Evolutionary conservation across 30 jellyfish, hydroid and myxozoan genomes (phyloP).

Genomic region (Euphysa ruthae): DNA sequence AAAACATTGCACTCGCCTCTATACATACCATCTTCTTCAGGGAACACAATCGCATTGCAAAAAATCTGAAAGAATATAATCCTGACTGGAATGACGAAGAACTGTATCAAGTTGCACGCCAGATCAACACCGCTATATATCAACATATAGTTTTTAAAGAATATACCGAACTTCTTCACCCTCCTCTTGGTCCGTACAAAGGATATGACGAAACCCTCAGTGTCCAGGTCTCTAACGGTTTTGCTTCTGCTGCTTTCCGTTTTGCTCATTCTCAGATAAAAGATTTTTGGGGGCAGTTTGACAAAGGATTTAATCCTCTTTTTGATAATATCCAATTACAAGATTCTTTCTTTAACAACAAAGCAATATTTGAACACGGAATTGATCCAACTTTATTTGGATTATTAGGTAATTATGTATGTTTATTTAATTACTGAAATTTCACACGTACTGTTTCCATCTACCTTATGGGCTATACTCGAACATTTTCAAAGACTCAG

Average conservation of each 20-base stretch:
- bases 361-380: neutral
- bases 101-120: neutral
- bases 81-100: conserved; percentile 6
- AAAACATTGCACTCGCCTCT: neutral
- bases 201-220: neutral
- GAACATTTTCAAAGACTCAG: too few relatives aligned
- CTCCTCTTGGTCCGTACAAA: neutral
- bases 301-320: neutral
- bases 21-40: neutral
- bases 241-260: conserved; percentile 13
- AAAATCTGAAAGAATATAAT: neutral
- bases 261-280: conserved; percentile 1
- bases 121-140: neutral
- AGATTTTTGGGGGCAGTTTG: neutral
- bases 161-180: neutral
- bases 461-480: too few relatives aligned
- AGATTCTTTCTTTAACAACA: neutral
- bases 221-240: neutral
- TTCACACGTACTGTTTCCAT: too few relatives aligned
- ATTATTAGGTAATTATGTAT: neutral
- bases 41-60: conserved; percentile 3
- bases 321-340: neutral
- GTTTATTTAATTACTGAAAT: too few relatives aligned
- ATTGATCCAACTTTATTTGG: conserved; percentile 6
- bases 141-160: conserved; percentile 6